Conservation (phyloP, 1,140 invertebrate genomes). For the Bombus cullumanus region DNA sequence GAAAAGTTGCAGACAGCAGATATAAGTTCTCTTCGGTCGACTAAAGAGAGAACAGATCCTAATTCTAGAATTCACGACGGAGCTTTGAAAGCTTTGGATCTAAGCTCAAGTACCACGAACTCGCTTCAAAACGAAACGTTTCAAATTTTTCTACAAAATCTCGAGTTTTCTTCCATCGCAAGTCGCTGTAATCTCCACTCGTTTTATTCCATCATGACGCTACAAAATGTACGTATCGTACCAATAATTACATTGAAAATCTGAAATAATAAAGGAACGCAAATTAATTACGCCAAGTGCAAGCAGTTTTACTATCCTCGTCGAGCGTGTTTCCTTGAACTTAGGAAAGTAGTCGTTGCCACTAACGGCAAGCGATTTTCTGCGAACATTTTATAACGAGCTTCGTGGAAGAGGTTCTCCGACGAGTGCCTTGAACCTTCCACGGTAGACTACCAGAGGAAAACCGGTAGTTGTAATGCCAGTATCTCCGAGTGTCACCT, state of each 20-base stretch:
- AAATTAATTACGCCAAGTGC: not conserved
- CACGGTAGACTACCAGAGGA: conserved; percentile 37
- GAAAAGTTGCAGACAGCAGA: conserved; percentile 61
- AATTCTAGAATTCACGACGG: conserved; percentile 4
- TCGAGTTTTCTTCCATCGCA: too few relatives aligned
- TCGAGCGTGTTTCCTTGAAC: not conserved
- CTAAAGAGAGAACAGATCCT: conserved; percentile 23
- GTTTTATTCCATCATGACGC: too few relatives aligned
- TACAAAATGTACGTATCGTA: too few relatives aligned
- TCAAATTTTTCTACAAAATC: not conserved
- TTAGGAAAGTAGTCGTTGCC: not conserved
- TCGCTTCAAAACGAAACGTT: not conserved
- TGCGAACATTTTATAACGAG: conserved; percentile 58
- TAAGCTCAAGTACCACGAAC: not conserved
- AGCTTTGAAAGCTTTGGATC: not conserved
- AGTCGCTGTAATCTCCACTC: too few relatives aligned
- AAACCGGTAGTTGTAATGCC: conserved; percentile 65
- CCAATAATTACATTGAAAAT: not conserved
- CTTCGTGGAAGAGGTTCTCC: conserved; percentile 50
- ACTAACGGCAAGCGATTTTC: conserved; percentile 52
- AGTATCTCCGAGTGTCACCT: conserved; percentile 56
- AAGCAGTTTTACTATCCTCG: not conserved
- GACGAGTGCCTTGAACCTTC: conserved; percentile 44
- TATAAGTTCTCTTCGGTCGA: conserved; percentile 18
- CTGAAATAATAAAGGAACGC: too few relatives aligned